Conservation (phyloP, 2,113 vertebrate species). For the Psittacula cyanocephala region DNA sequence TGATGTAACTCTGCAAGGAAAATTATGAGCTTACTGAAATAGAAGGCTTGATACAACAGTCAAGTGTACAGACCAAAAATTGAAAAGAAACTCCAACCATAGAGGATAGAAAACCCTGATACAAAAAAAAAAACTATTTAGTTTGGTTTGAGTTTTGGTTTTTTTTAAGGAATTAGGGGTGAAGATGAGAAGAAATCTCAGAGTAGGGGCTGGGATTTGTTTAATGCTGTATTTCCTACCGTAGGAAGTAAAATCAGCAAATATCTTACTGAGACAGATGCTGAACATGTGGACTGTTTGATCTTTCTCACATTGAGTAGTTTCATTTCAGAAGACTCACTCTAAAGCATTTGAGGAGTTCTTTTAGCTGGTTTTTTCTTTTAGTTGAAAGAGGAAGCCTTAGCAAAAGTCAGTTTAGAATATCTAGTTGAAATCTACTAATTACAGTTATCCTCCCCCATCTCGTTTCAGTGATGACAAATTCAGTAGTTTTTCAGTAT, state of each 20-base stretch:
- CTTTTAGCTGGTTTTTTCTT: background rate
- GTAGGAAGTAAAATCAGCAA: background rate
- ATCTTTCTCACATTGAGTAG: background rate
- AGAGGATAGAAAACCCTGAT: background rate
- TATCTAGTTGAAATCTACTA: slow-evolving; percentile 24
- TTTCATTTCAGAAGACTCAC: background rate
- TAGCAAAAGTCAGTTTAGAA: background rate
- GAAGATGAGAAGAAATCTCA: background rate
- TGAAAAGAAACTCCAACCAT: accelerated
- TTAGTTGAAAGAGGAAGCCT: background rate
- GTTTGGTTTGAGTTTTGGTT: background rate
- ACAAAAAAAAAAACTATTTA: background rate
- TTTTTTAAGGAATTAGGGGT: background rate
- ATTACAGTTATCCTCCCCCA: slow-evolving; percentile 31
- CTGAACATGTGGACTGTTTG: accelerated
- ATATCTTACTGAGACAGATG: background rate
- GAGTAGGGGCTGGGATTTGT: background rate
- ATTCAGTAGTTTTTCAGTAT: slow-evolving; percentile 12
- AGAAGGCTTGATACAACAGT: background rate
- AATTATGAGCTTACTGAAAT: background rate
- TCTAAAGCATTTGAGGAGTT: background rate
- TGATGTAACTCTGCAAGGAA: background rate
- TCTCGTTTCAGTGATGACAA: slow-evolving; percentile 21
- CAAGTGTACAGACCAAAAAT: background rate
- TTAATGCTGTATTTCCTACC: background rate